Conservation (phyloP, 2,113 vertebrate species). For the Campylomormyrus tamandua region DNA sequence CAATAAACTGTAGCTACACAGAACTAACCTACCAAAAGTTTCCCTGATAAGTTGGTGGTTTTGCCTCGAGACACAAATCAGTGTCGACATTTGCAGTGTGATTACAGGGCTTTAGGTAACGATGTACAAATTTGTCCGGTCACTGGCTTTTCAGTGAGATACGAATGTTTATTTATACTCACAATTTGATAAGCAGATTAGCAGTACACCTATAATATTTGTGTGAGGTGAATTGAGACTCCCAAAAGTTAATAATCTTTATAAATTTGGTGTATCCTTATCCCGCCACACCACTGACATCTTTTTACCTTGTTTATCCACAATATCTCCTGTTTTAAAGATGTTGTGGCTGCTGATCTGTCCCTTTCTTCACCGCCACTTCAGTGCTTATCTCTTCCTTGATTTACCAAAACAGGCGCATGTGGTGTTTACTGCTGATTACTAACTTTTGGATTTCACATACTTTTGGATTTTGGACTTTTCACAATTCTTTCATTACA, state of each 20-base stretch:
- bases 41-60: background rate
- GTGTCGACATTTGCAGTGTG: background rate
- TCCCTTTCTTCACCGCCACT: background rate
- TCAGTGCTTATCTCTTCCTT: background rate
- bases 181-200: background rate
- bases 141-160: background rate
- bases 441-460: background rate
- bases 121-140: background rate
- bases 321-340: background rate
- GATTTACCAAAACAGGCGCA: background rate
- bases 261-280: background rate
- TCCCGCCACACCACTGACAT: background rate
- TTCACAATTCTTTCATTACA: background rate
- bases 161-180: background rate
- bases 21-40: background rate
- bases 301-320: background rate
- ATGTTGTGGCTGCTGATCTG: background rate
- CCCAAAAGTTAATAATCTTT: background rate
- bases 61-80: background rate
- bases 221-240: background rate
- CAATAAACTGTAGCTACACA: background rate
- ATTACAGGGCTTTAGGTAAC: background rate
- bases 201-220: background rate
- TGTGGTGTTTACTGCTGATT: background rate
- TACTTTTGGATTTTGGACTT: no score